A percentile compares a stretch with the other conserved stretches of the same genome.
phyloP scores from a whole-genome alignment of 2,888 invertebrate species.

The Saturnia pavonia region DNA sequence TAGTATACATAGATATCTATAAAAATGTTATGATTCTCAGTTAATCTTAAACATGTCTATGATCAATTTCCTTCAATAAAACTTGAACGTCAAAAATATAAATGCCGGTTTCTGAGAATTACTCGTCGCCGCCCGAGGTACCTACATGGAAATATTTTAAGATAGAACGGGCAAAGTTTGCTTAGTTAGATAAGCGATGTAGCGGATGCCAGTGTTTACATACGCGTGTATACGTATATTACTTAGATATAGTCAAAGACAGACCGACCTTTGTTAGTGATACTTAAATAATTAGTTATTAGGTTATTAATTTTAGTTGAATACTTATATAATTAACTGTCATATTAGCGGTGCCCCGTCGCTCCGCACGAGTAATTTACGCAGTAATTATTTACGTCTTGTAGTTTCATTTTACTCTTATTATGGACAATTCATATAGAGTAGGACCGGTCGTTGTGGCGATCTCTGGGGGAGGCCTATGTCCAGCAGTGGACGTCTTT shows the following conservation, averaged over 20 bases:
- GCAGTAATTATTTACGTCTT: too few species aligned
- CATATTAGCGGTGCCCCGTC: too few species aligned
- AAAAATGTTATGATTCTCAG: not conserved
- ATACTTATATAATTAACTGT: not conserved
- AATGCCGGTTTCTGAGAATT: conserved; percentile 54
- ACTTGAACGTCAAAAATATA: conserved; percentile 26
- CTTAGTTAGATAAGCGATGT: conserved; percentile 69
- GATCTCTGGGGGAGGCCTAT: too few species aligned
- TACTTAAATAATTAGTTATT: conserved; percentile 8
- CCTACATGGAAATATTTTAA: conserved; percentile 72
- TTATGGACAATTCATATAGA: too few species aligned
- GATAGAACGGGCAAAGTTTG: conserved; percentile 67
- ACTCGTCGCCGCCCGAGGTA: conserved; percentile 50
- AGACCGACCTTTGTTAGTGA: conserved; percentile 20
- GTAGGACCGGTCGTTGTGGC: too few species aligned
- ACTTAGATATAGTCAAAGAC: conserved; percentile 17
- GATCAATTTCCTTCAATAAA: conserved; percentile 1
- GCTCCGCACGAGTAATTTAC: too few species aligned
- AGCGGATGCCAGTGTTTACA: conserved; percentile 65
- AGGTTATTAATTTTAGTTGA: not conserved
- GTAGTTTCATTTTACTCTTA: too few species aligned
- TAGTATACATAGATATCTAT: too few species aligned
- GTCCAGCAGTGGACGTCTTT: too few species aligned
- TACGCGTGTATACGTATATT: conserved; percentile 12
- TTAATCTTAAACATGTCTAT: conserved; percentile 23